Conservation (phyloP, 2,888 invertebrate species). For the Nemotelus nigrinus region DNA sequence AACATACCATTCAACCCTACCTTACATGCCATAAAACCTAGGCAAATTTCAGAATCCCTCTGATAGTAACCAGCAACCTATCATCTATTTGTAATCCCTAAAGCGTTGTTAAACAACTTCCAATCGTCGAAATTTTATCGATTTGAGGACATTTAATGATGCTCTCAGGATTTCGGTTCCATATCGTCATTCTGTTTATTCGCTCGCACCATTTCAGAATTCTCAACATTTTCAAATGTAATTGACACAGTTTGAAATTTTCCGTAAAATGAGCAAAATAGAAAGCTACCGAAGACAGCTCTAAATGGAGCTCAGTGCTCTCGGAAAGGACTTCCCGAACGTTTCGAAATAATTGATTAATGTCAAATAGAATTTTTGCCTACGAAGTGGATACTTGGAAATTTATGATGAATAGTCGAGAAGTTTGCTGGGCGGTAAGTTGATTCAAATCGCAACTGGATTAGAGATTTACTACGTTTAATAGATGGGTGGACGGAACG, state of each 20-base stretch:
- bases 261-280: background rate
- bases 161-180: background rate
- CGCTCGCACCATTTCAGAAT: too few species aligned
- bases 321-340: background rate
- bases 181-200: background rate
- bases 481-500: too few species aligned
- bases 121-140: too few species aligned
- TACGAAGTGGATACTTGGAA: background rate
- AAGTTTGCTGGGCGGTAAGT: background rate
- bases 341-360: background rate
- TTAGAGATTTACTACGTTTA: too few species aligned
- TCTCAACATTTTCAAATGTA: background rate
- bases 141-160: conserved; percentile 7
- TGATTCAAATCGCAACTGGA: background rate
- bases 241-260: background rate
- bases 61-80: too few species aligned
- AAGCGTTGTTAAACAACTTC: too few species aligned
- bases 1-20: too few species aligned
- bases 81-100: too few species aligned
- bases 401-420: background rate
- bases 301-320: too few species aligned
- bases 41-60: too few species aligned
- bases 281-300: too few species aligned
- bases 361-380: background rate
- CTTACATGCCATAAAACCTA: too few species aligned